Percentiles rank a stretch among this genome's conserved stretches.
Conservation (phyloP, 2,888 invertebrate species). For the Thyatira batis region DNA sequence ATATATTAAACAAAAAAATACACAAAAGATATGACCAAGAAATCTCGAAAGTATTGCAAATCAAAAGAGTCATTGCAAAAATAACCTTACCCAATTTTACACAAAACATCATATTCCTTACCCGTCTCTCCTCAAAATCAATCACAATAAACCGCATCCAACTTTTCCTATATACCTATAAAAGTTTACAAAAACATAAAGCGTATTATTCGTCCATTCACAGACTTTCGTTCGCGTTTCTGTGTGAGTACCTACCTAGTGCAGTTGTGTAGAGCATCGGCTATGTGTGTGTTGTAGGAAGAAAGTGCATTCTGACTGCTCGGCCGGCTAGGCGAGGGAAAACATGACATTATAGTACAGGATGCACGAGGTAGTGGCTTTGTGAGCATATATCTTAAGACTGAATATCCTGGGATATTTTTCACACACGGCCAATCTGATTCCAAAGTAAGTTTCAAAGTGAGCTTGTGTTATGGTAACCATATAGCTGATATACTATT, state of each 20-base stretch:
- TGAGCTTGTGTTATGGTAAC: too few relatives aligned
- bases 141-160: not conserved
- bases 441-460: too few relatives aligned
- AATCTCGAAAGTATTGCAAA: too few relatives aligned
- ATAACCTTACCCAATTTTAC: slow-evolving; percentile 10
- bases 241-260: slow-evolving; percentile 20
- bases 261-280: slow-evolving; percentile 19
- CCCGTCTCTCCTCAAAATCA: slow-evolving; percentile 1
- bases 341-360: slow-evolving; percentile 60
- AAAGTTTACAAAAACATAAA: slow-evolving; percentile 1
- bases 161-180: not conserved
- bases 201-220: slow-evolving; percentile 7
- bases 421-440: too few relatives aligned
- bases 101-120: slow-evolving; percentile 11
- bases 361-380: slow-evolving; percentile 20
- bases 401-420: too few relatives aligned
- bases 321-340: slow-evolving; percentile 68
- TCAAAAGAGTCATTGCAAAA: slow-evolving; percentile 32
- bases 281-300: slow-evolving; percentile 53
- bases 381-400: slow-evolving; percentile 32
- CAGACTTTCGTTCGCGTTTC: slow-evolving; percentile 17
- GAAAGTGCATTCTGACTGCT: slow-evolving; percentile 79
- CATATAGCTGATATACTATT: too few relatives aligned
- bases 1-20: too few relatives aligned
- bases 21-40: too few relatives aligned